Evolutionary conservation across 2,797 vertebrate species (phyloP), one percentile per base, ranked within the genome.

Genomic region (Knipowitschia caucasica): DNA sequence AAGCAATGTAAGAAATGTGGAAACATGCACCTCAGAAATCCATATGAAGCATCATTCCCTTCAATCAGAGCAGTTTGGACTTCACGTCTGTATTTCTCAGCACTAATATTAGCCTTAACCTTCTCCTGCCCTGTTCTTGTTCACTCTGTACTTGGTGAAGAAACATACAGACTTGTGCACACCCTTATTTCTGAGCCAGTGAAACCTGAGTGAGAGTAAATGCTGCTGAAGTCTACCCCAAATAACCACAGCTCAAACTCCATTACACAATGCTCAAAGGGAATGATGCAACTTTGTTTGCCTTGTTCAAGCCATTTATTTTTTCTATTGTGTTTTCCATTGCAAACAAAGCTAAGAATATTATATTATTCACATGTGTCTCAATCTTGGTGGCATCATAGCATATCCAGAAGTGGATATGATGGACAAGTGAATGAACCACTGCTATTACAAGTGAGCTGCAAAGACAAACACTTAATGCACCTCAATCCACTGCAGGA

Each of bases 101-200:
- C 88, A 89, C 89, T 91, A 89, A 86, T 82, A 80, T 86, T 89
- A 87, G 89, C 89, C 90, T 92, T 92, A 91, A 89, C 82, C 84
- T 75, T 71, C 74, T 81, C 84, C 83, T 77, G 79, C 81, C 81
- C 80, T 73, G 62, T 80, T 80, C 84, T 76, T 71, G 69, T 75
- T 80, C 84, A 75, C 78, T 76, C 80, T 78, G 73, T 79, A 80
- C 77, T 81, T 62, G 73, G 78, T 86, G 79, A 85, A 87, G 84
- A 88, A 84, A 71, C 76, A 75, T 80, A 83, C 57, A 52, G 77
- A 86, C 77, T 80, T 80, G 85, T 88, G 89, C 89, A 89, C 87
- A 86, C 80, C 83, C 75, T 89, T 84, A 78, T 89, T 85, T 90
- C 89, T 89, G 88, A 91, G 88, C 88, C 89, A 90, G 82, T 82